These are phyloP conservation scores for Rhopalosiphum maidis DNA, from an alignment of 1,140 invertebrate genomes.

Conservation along the genomic window DNA sequence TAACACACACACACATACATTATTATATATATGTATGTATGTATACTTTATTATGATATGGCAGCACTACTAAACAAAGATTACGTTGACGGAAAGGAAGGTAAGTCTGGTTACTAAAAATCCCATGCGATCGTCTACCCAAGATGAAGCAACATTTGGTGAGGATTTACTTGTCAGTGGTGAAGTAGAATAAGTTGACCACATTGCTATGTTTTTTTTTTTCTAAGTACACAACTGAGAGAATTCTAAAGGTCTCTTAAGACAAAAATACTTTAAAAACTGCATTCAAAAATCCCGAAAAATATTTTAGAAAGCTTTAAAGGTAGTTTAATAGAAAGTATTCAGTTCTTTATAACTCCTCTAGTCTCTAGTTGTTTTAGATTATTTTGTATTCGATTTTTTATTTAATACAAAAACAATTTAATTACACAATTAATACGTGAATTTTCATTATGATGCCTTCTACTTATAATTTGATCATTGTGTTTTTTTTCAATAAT, in stretches of 20 bases:
- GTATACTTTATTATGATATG: background rate
- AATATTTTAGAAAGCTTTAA: background rate
- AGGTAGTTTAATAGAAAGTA: background rate
- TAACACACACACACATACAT: background rate
- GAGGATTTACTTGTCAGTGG: conserved; percentile 43
- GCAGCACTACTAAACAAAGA: conserved; percentile 18
- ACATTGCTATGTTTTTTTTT: background rate
- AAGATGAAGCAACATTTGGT: conserved; percentile 16
- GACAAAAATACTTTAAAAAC: conserved; percentile 9
- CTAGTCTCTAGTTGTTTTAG: background rate
- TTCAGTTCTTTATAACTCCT: background rate
- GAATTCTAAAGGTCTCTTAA: background rate
- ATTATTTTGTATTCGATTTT: background rate
- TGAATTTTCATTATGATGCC: background rate
- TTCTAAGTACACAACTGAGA: background rate
- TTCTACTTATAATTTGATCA: background rate
- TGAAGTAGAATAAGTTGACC: conserved; percentile 38
- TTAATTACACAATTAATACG: background rate
- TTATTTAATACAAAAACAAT: background rate
- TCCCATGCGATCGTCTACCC: background rate
- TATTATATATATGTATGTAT: background rate
- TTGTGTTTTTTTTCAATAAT: too few relatives aligned
- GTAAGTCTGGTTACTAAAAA: conserved; percentile 13
- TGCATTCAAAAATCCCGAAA: background rate
- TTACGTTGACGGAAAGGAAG: background rate